Evolutionary conservation across 2,888 invertebrate species (phyloP).

Genomic region (Phania funesta): DNA sequence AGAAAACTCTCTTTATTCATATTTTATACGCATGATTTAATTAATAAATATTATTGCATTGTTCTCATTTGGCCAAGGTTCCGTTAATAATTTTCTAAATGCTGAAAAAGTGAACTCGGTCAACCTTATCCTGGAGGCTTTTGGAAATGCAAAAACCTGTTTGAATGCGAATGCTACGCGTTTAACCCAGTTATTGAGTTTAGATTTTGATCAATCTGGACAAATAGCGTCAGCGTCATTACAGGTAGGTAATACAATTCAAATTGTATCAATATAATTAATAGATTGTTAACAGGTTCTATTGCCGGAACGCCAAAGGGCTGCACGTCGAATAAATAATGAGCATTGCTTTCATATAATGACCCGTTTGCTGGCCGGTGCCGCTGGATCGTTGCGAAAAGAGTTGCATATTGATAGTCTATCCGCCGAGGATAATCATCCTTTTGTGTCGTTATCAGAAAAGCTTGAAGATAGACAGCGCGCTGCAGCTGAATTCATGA

Average conservation of each 20-base stretch:
- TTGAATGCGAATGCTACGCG: constrained; percentile 94
- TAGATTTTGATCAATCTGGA: constrained; percentile 97
- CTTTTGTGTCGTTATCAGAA: constrained; percentile 89
- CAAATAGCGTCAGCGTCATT: constrained; percentile 93
- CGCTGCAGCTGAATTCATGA: constrained; percentile 90
- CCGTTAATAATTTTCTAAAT: constrained; percentile 87
- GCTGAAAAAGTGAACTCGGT: constrained; percentile 92
- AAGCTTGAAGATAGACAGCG: constrained; percentile 90
- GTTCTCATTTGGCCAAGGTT: constrained; percentile 72
- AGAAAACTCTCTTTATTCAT: background rate
- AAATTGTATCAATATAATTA: background rate
- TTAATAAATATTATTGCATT: background rate
- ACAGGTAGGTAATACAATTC: constrained; percentile 82
- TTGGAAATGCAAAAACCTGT: constrained; percentile 93
- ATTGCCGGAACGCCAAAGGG: constrained; percentile 89
- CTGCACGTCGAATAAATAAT: constrained; percentile 85
- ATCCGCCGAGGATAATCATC: constrained; percentile 84
- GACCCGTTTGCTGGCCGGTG: constrained; percentile 84
- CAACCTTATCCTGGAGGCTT: constrained; percentile 91
- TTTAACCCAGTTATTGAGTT: constrained; percentile 93
- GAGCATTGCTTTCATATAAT: constrained; percentile 82
- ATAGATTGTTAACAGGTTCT: constrained; percentile 84
- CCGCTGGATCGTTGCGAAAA: constrained; percentile 89
- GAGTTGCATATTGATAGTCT: constrained; percentile 91
- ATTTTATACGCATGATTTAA: background rate